phyloP scores from a whole-genome alignment of 2,888 invertebrate species.

The Chorisops tibialis region DNA sequence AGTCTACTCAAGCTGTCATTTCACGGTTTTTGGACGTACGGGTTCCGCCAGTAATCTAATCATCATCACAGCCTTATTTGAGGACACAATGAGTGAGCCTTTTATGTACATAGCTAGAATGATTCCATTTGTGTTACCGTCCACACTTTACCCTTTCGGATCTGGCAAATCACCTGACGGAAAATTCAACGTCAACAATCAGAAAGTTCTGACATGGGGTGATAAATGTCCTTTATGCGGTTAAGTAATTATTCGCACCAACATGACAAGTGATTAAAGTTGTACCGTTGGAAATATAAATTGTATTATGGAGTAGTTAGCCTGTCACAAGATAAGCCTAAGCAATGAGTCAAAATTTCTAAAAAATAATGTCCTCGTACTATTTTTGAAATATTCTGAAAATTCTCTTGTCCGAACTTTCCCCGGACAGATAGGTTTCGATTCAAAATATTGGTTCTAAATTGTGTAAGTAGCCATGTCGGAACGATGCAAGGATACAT shows the following conservation, averaged over 20 bases:
- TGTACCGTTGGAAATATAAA: conserved; percentile 21
- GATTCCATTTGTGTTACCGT: not conserved
- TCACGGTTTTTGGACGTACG: conserved; percentile 3
- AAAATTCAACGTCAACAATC: conserved; percentile 31
- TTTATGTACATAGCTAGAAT: not conserved
- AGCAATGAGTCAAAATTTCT: too few species aligned
- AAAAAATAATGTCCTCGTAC: too few species aligned
- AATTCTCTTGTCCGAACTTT: too few species aligned
- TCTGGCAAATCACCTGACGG: conserved; percentile 31
- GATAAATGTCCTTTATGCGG: conserved; percentile 30
- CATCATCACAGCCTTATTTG: not conserved
- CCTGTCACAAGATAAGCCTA: too few species aligned
- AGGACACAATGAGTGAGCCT: conserved; percentile 9
- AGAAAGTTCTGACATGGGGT: conserved; percentile 30
- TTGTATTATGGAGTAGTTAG: conserved; percentile 26
- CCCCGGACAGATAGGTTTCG: too few species aligned
- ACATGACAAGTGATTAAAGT: conserved; percentile 32
- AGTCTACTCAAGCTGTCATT: conserved; percentile 6
- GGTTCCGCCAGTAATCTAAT: conserved; percentile 9
- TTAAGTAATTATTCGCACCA: conserved; percentile 28
- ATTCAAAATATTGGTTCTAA: too few species aligned
- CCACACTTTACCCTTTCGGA: not conserved
- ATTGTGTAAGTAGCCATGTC: too few species aligned
- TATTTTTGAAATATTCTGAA: too few species aligned
- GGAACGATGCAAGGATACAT: conserved; percentile 2